A percentile compares a stretch with the other conserved stretches of the same genome.
These are phyloP conservation scores for Pangasius mekongensis DNA, from an alignment of 2,797 vertebrate genomes.

Conservation along the genomic window DNA sequence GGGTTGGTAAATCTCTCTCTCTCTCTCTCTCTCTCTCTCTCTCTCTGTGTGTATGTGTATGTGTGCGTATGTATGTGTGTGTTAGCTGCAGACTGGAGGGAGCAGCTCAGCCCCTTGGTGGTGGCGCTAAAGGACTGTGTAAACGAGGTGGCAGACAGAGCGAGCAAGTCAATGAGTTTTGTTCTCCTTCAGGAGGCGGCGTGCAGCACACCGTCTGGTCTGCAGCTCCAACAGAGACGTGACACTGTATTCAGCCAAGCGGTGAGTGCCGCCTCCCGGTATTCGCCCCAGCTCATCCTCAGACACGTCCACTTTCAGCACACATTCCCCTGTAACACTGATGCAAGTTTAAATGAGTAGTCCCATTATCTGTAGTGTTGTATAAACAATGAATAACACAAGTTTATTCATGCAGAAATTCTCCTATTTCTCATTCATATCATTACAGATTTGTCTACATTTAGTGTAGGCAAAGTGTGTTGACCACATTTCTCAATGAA, in stretches of 20 bases:
- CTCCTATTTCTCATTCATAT: not conserved
- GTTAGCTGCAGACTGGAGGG: conserved; percentile 85
- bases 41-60: too few relatives aligned
- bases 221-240: conserved; percentile 89
- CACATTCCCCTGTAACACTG: not conserved
- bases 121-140: conserved; percentile 90
- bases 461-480: not conserved
- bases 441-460: not conserved
- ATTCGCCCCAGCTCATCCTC: not conserved
- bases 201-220: conserved; percentile 89
- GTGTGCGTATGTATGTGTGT: conserved; percentile 24
- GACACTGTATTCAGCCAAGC: conserved; percentile 97
- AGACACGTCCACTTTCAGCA: not conserved
- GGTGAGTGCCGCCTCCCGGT: conserved; percentile 72
- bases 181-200: conserved; percentile 95
- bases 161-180: conserved; percentile 91
- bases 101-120: conserved; percentile 86
- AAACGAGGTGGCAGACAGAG: conserved; percentile 87
- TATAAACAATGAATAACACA: not conserved
- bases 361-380: not conserved
- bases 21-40: not conserved
- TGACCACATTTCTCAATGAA: not conserved
- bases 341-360: not conserved
- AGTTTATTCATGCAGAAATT: not conserved
- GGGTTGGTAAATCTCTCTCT: not conserved